Evolutionary conservation across 2,113 vertebrate species (phyloP).

Genomic region (Seriola quinqueradiata): DNA sequence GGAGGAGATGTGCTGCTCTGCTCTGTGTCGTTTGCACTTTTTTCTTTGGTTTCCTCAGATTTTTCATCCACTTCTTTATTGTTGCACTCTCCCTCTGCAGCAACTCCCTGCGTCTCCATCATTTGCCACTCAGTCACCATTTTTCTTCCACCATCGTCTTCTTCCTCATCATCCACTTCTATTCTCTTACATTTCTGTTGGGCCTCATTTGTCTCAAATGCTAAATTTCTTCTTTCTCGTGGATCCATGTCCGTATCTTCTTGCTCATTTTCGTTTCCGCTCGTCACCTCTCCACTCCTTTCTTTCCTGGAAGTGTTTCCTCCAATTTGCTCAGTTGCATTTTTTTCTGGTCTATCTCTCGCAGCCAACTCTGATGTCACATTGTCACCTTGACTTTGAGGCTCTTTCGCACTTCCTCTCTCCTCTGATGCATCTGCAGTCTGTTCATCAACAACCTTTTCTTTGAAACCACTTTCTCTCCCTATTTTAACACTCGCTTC

Average conservation of each 20-base stretch:
- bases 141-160: slow-evolving; percentile 9
- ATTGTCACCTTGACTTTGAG: background rate
- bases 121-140: background rate
- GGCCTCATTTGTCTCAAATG: background rate
- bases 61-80: slow-evolving; percentile 1
- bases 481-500: background rate
- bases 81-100: background rate
- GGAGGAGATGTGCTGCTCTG: slow-evolving; percentile 10
- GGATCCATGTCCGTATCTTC: background rate
- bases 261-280: background rate
- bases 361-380: background rate
- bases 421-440: background rate
- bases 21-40: background rate
- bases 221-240: background rate
- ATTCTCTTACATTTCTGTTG: background rate
- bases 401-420: background rate
- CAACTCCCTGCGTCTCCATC: background rate
- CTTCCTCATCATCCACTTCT: background rate
- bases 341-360: background rate
- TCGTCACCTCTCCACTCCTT: background rate
- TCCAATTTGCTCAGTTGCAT: background rate
- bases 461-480: background rate
- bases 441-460: background rate
- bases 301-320: background rate
- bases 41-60: slow-evolving; percentile 12